phyloP scores from a whole-genome alignment of 2,888 invertebrate species.

The Celastrina argiolus region DNA sequence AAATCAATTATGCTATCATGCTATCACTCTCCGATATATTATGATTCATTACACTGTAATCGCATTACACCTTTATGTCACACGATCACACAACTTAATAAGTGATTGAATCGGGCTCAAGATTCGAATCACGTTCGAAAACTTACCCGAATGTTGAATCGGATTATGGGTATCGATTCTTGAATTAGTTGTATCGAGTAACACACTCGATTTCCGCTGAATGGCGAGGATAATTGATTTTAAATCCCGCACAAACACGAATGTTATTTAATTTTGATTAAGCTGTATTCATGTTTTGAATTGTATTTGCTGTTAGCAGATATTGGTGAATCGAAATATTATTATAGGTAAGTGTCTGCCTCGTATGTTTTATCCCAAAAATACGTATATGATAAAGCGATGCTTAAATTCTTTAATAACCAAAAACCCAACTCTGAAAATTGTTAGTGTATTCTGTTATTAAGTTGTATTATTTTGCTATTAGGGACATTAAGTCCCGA shows the following conservation, averaged over 20 bases:
- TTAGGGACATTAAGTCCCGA: too few relatives aligned
- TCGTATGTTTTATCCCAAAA: too few relatives aligned
- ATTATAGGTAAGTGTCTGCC: too few relatives aligned
- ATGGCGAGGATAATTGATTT: constrained; percentile 20
- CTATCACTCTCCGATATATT: neutral
- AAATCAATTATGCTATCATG: neutral
- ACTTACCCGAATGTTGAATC: constrained; percentile 44
- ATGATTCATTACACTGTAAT: neutral
- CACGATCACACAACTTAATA: constrained; percentile 41
- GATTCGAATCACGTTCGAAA: constrained; percentile 59
- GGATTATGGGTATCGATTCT: constrained; percentile 11
- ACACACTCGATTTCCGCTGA: constrained; percentile 14
- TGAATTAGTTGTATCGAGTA: constrained; percentile 16
- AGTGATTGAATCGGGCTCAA: constrained; percentile 52
- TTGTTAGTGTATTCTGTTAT: too few relatives aligned
- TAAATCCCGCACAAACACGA: constrained; percentile 19
- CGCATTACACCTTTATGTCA: constrained; percentile 39
- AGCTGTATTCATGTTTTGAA: neutral
- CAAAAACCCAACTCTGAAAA: too few relatives aligned
- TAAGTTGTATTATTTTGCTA: too few relatives aligned
- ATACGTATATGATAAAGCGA: too few relatives aligned
- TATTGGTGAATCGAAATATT: neutral
- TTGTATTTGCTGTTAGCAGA: neutral
- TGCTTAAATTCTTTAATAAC: too few relatives aligned
- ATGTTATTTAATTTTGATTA: constrained; percentile 18